These are phyloP conservation scores for Zygothrica quintamaculata DNA, from an alignment of 2,888 invertebrate species.

Conservation along the genomic window DNA sequence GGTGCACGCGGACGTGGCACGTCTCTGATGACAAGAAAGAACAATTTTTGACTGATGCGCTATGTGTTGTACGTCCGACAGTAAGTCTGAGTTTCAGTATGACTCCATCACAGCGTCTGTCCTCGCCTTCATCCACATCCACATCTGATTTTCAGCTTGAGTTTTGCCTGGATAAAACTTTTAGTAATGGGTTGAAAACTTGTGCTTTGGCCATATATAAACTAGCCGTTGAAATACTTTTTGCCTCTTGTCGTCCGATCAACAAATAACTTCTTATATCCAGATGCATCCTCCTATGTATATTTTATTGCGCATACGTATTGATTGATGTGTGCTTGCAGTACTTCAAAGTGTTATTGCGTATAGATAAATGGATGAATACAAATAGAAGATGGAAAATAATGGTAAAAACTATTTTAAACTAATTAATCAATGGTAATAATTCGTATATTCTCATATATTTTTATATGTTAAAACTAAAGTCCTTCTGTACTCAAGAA, in stretches of 20 bases:
- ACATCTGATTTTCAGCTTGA: constrained; percentile 41
- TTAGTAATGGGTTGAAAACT: constrained; percentile 54
- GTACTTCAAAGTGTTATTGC: constrained; percentile 24
- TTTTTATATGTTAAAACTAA: neutral
- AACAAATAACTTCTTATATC: constrained; percentile 9
- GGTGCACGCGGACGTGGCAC: constrained; percentile 61
- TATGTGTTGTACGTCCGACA: constrained; percentile 63
- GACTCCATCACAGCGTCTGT: too few relatives aligned
- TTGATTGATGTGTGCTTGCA: constrained; percentile 67
- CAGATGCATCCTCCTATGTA: constrained; percentile 53
- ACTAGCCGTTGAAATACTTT: constrained; percentile 36
- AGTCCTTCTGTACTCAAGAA: constrained; percentile 37
- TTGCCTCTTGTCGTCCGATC: constrained; percentile 7
- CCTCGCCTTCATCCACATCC: constrained; percentile 12
- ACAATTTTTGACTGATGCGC: constrained; percentile 78
- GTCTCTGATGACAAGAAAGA: constrained; percentile 76
- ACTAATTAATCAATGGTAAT: too few relatives aligned
- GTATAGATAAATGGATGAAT: too few relatives aligned
- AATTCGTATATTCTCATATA: neutral
- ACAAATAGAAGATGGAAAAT: too few relatives aligned
- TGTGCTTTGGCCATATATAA: constrained; percentile 49
- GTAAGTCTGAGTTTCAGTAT: constrained; percentile 12
- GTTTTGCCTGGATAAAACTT: constrained; percentile 54
- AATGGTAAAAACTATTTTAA: too few relatives aligned
- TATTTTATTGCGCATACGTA: constrained; percentile 68